Evolutionary conservation across 2,113 vertebrate genomes (phyloP).

Genomic region (Amblyornis subalaris): DNA sequence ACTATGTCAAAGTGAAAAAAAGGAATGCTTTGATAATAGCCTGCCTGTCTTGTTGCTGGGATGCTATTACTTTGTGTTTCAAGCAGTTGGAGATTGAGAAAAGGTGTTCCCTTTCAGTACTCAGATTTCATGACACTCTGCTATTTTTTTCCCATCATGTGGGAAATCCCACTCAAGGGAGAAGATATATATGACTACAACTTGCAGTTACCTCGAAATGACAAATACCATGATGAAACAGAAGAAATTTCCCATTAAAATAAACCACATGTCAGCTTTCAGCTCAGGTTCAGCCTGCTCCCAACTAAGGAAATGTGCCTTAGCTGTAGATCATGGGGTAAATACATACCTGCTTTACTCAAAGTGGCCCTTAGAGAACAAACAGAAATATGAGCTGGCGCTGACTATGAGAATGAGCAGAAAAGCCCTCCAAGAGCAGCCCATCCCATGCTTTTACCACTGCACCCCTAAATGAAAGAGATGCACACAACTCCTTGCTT

Average conservation of each 20-base stretch:
- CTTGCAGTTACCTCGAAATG: conserved; percentile 4
- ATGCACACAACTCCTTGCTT: neutral
- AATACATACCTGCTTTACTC: conserved; percentile 34
- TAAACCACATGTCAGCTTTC: conserved; percentile 56
- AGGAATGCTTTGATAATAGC: neutral
- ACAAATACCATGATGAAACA: conserved; percentile 50
- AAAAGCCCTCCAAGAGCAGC: neutral
- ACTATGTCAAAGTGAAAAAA: neutral
- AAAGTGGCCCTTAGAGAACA: conserved; percentile 31
- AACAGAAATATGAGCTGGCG: conserved; percentile 46
- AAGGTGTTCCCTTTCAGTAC: conserved; percentile 24
- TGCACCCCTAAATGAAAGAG: neutral
- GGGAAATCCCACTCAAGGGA: conserved; percentile 32
- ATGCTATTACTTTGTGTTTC: neutral
- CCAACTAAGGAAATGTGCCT: neutral
- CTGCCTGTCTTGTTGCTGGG: neutral
- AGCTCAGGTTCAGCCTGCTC: neutral
- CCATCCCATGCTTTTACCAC: neutral
- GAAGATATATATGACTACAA: neutral
- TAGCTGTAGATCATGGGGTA: conserved; percentile 28
- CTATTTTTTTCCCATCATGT: neutral
- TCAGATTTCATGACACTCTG: neutral
- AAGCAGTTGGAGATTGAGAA: neutral
- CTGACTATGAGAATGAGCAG: conserved; percentile 19
- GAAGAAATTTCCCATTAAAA: conserved; percentile 60